These are phyloP conservation scores for Microcebus lehilahytsara DNA, from an alignment of 2,113 vertebrate genomes.

Conservation along the genomic window DNA sequence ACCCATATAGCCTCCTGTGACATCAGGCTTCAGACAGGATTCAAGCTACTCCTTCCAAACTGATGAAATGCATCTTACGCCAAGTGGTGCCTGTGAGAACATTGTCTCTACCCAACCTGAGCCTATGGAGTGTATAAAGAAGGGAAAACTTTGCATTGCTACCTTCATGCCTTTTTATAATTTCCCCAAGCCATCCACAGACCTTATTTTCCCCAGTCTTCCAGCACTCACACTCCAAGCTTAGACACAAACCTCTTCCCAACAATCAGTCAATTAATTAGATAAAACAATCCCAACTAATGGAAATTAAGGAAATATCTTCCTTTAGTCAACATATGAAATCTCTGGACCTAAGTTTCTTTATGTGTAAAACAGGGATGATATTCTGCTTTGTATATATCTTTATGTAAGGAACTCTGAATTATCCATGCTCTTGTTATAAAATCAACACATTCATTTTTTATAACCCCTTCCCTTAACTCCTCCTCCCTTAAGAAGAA, in stretches of 20 bases:
- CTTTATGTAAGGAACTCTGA: not conserved
- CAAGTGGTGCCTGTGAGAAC: not conserved
- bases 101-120: not conserved
- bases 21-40: not conserved
- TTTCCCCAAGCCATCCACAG: not conserved
- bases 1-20: not conserved
- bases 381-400: not conserved
- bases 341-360: not conserved
- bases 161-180: not conserved
- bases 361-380: not conserved
- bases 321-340: not conserved
- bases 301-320: not conserved
- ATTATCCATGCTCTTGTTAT: not conserved
- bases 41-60: not conserved
- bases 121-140: not conserved
- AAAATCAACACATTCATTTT: not conserved
- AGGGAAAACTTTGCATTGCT: not conserved
- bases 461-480: not conserved
- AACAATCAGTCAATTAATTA: not conserved
- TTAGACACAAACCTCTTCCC: not conserved
- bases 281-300: not conserved
- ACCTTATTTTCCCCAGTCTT: not conserved
- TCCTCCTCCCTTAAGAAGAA: not conserved
- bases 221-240: not conserved
- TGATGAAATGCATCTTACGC: not conserved